A percentile compares a stretch with the other conserved stretches of the same genome.
These are phyloP conservation scores for Malthinus seriepunctatus DNA, from an alignment of 2,888 invertebrate genomes.

Conservation along the genomic window DNA sequence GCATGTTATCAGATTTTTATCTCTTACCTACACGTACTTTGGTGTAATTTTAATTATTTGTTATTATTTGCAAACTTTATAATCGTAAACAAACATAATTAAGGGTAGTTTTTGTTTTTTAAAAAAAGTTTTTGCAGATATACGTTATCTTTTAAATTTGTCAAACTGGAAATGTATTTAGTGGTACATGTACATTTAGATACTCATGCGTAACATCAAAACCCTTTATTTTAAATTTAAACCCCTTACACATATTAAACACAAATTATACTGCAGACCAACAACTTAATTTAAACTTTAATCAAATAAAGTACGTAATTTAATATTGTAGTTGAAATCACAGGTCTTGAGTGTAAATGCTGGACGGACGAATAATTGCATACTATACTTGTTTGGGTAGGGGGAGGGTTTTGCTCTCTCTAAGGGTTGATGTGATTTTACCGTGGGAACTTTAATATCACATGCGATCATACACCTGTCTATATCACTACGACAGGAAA, in stretches of 20 bases:
- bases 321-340: conserved; percentile 28
- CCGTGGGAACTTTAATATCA: conserved; percentile 43
- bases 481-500: conserved; percentile 33
- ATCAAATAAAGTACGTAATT: conserved; percentile 34
- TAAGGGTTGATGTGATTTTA: conserved; percentile 47
- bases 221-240: conserved; percentile 15
- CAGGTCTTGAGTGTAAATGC: conserved; percentile 32
- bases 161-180: background rate
- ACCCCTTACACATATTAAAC: conserved; percentile 24
- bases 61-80: too few relatives aligned
- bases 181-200: background rate
- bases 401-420: conserved; percentile 28
- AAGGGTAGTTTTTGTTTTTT: background rate
- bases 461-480: conserved; percentile 41
- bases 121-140: too few relatives aligned
- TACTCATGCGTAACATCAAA: background rate
- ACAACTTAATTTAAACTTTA: conserved; percentile 31
- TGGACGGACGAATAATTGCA: conserved; percentile 32
- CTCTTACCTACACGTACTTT: conserved; percentile 6
- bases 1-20: conserved; percentile 27
- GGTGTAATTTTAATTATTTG: too few relatives aligned
- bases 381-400: conserved; percentile 22
- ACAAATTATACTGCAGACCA: conserved; percentile 21
- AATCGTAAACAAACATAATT: background rate
- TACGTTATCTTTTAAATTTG: background rate